Evolutionary conservation across 2,888 invertebrate genomes (phyloP).

Genomic region (Neuroscelio doddi): DNA sequence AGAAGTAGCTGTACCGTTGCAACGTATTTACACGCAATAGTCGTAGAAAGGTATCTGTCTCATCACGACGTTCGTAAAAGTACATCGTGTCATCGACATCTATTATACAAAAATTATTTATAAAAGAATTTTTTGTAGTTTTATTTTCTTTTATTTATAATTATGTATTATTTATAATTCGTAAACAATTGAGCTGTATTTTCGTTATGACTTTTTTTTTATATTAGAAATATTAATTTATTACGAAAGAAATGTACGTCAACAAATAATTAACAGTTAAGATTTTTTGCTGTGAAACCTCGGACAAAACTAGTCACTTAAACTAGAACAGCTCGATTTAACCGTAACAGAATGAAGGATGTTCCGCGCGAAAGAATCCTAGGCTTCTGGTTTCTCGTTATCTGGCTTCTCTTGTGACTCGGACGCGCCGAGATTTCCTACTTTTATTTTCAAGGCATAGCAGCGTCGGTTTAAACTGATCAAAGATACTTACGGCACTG

Average conservation of each 20-base stretch:
- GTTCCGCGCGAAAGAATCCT: conserved; percentile 34
- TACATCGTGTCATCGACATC: no score
- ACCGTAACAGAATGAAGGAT: conserved; percentile 41
- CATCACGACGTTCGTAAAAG: conserved; percentile 4
- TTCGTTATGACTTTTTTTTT: no score
- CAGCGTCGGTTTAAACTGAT: not conserved
- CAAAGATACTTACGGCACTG: no score
- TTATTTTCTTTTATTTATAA: no score
- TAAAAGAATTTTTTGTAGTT: no score
- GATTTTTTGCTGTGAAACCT: no score
- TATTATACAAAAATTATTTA: no score
- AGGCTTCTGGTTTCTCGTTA: conserved; percentile 27
- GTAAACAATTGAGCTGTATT: no score
- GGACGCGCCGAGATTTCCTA: no score
- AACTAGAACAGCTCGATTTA: conserved; percentile 38
- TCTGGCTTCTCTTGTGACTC: conserved; percentile 26
- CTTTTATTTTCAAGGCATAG: not conserved
- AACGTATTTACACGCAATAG: conserved; percentile 24
- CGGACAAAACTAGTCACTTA: conserved; percentile 10
- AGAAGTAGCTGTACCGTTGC: conserved; percentile 27
- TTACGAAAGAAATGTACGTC: not conserved
- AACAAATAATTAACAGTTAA: no score
- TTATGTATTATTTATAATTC: no score
- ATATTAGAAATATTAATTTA: not conserved
- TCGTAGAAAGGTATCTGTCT: no score